Percentiles rank a stretch among this genome's conserved stretches.
These are phyloP conservation scores for Gallirallus australis DNA, from an alignment of 2,797 vertebrate species.

Conservation along the genomic window DNA sequence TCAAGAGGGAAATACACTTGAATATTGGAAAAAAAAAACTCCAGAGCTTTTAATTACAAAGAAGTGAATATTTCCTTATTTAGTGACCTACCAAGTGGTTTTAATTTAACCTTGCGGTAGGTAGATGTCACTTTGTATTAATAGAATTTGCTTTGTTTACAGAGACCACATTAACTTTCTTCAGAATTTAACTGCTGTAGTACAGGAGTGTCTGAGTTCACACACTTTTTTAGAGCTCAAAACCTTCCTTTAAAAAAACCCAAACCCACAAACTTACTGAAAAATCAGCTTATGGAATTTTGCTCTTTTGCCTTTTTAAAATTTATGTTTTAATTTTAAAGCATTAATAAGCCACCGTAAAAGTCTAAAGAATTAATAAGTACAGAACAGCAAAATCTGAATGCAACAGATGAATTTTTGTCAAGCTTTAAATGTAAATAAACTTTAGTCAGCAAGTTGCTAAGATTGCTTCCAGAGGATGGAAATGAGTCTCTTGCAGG, in stretches of 20 bases:
- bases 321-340: not conserved
- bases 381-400: not conserved
- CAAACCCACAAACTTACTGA: not conserved
- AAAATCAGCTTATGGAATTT: not conserved
- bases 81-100: conserved; percentile 61
- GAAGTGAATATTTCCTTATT: conserved; percentile 67
- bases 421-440: not conserved
- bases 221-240: not conserved
- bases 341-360: accelerated
- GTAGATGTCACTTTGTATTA: conserved; percentile 62
- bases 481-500: not conserved
- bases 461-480: not conserved
- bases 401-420: not conserved
- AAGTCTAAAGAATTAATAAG: not conserved
- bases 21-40: conserved; percentile 19
- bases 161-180: conserved; percentile 4
- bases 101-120: conserved; percentile 71
- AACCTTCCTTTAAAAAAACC: not conserved
- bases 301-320: not conserved
- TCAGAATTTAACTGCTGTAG: conserved; percentile 13
- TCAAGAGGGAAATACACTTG: not conserved
- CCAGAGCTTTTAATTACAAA: conserved; percentile 67
- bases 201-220: not conserved
- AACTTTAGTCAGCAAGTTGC: not conserved
- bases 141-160: conserved; percentile 54